phyloP scores from a whole-genome alignment of 30 jellyfish, hydroid and myxozoan species.

The Aurelia aurita region DNA sequence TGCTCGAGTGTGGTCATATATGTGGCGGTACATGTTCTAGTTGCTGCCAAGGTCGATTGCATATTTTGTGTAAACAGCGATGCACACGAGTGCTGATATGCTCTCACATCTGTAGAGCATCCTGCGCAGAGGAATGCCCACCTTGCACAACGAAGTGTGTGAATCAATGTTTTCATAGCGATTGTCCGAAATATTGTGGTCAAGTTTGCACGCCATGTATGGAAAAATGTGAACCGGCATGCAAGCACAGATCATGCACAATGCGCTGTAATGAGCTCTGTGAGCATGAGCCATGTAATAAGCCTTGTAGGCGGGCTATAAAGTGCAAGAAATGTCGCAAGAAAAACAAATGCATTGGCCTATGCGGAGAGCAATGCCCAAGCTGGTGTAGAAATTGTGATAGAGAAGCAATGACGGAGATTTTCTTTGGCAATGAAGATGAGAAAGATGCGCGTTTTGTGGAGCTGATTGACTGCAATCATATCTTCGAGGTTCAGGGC shows the following conservation, averaged over 20 bases:
- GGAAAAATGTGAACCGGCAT: background rate
- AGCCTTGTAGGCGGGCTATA: slow-evolving; percentile 1
- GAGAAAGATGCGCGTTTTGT: slow-evolving; percentile 35
- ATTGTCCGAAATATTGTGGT: background rate
- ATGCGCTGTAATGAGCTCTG: slow-evolving; percentile 1
- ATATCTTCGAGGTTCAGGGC: slow-evolving; percentile 39
- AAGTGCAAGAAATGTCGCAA: background rate
- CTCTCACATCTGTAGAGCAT: slow-evolving; percentile 4
- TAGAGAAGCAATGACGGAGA: slow-evolving; percentile 22
- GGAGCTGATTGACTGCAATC: slow-evolving; percentile 47
- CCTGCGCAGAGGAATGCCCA: slow-evolving; percentile 40
- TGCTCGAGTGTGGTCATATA: background rate
- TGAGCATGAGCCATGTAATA: slow-evolving; percentile 2
- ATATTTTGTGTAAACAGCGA: background rate
- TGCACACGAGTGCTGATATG: slow-evolving; percentile 4
- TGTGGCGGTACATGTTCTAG: slow-evolving; percentile 6
- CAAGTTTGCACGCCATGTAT: slow-evolving; percentile 22
- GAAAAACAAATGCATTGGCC: slow-evolving; percentile 22
- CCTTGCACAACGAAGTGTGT: slow-evolving; percentile 45
- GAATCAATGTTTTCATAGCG: slow-evolving; percentile 25
- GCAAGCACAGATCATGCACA: slow-evolving; percentile 10
- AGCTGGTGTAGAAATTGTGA: slow-evolving; percentile 29
- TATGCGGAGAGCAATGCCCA: slow-evolving; percentile 71
- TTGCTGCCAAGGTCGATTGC: slow-evolving; percentile 2
- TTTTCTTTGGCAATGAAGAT: slow-evolving; percentile 58